phyloP scores from a whole-genome alignment of 2,797 vertebrate species.

The Aplochiton taeniatus region DNA sequence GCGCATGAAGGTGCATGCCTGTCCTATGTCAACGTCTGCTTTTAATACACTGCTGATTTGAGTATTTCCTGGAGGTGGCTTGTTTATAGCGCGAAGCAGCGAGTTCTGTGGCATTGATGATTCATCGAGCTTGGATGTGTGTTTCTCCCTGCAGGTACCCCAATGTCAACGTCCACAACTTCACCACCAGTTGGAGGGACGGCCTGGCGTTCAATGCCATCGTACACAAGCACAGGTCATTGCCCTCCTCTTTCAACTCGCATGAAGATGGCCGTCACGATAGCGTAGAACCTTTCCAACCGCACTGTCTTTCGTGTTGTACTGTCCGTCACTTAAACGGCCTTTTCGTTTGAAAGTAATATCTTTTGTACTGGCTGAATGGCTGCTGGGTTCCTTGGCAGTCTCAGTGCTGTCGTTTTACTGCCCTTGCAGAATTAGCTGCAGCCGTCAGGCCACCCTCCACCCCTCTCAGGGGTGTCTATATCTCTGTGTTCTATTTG shows the following conservation, averaged over 20 bases:
- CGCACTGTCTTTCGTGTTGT: neutral
- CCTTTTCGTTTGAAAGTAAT: neutral
- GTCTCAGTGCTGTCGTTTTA: neutral
- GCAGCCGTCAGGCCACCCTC: constrained; percentile 25
- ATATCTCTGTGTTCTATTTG: constrained; percentile 25
- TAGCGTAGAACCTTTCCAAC: neutral
- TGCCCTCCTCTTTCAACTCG: constrained; percentile 38
- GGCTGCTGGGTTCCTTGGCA: constrained; percentile 6
- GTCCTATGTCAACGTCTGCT: no score
- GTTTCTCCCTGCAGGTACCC: constrained; percentile 79
- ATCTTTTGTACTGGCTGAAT: constrained; percentile 7
- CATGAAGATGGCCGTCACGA: constrained; percentile 12
- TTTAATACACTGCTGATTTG: no score
- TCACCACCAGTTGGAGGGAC: constrained; percentile 95
- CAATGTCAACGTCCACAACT: constrained; percentile 95
- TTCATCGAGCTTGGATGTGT: constrained; percentile 42
- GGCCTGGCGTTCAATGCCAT: constrained; percentile 94
- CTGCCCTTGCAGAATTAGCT: constrained; percentile 10
- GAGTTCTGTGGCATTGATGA: constrained; percentile 33
- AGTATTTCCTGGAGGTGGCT: no score
- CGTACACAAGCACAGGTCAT: constrained; percentile 94
- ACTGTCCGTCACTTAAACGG: neutral
- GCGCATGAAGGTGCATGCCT: no score
- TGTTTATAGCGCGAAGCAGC: no score
- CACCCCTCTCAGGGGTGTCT: constrained; percentile 40